Base-by-base conservation (phyloP, 2,888 invertebrate genomes). In the Petrophora chlorosata region DNA sequence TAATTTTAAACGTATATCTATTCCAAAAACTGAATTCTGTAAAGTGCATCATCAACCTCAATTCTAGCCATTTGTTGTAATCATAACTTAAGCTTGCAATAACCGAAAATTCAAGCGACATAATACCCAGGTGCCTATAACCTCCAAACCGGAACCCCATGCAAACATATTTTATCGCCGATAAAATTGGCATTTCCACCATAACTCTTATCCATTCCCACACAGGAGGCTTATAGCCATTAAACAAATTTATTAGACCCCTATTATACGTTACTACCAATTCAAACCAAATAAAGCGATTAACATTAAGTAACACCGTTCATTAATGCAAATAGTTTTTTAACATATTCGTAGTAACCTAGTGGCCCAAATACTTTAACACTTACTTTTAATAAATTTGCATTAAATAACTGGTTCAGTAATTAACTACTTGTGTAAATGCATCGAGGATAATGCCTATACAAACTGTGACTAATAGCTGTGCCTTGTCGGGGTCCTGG, bases 321-420 rank as follows among this genome's bases (percentile, higher is more conserved):
- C 28, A 39, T 43, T 34, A 33, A 50, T 50, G 43, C 39, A 50
- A 50, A 50, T 44, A 44, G 42, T 12, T 23, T 43, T 48, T 49
- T 40, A 50, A 44, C 39, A 43, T 50, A 50, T 44, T 50, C 47
- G 49, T 52, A 40, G 50, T 67, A 64, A 66, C 68, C 69, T 47
- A 63, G 30, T 72, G 59, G 52, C 60, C 63, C 53, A 60, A 59
- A 65, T 61, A 54, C 53, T 33, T 39, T 38, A 59, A 48, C 51
- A 54, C 55, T 56, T 59, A 54, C 55, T 56, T 61, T 62, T 61
- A 39, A 44, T 50, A 57, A 54, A 74, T 73, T 73, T 68, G 59
- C 71, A 73, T 73, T 67, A 65, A 72, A 70, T 70, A 63, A 65
- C 58, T 56, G 54, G 48, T 32, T 63, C 53, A 56, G 56, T 57